Conservation (phyloP, 2,888 invertebrate genomes). For the Chesias legatella region DNA sequence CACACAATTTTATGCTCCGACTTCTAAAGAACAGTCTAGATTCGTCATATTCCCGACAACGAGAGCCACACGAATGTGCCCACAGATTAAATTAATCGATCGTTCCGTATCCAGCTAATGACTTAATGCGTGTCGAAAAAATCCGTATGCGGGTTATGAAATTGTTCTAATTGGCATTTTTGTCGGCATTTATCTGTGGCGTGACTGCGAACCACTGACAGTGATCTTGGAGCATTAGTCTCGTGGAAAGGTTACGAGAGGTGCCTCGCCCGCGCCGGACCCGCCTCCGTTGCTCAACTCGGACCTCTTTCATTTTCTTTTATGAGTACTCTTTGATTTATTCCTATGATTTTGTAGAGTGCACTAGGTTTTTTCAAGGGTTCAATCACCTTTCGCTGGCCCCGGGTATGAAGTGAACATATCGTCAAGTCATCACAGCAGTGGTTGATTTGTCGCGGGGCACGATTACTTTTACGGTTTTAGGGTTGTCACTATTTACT, state of each 20-base stretch:
- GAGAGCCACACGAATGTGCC: slow-evolving; percentile 41
- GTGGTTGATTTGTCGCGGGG: slow-evolving; percentile 52
- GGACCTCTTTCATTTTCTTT: slow-evolving; percentile 13
- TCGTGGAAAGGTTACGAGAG: slow-evolving; percentile 46
- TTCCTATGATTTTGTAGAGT: slow-evolving; percentile 20
- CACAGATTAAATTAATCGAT: slow-evolving; percentile 55
- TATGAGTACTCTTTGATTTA: slow-evolving; percentile 17
- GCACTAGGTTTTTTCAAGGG: slow-evolving; percentile 19
- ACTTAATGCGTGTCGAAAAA: slow-evolving; percentile 53
- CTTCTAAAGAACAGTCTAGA: slow-evolving; percentile 68
- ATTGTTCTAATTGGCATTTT: slow-evolving; percentile 60
- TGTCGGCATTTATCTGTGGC: slow-evolving; percentile 48
- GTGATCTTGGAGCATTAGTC: slow-evolving; percentile 49
- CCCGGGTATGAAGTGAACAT: slow-evolving; percentile 37
- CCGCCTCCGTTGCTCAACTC: slow-evolving; percentile 11
- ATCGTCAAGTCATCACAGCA: slow-evolving; percentile 56
- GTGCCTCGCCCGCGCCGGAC: slow-evolving; percentile 14
- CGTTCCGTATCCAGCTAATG: slow-evolving; percentile 53
- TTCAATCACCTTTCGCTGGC: slow-evolving; percentile 30
- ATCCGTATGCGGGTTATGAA: slow-evolving; percentile 43
- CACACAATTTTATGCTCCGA: slow-evolving; percentile 77
- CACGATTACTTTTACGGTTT: slow-evolving; percentile 28
- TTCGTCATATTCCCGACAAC: slow-evolving; percentile 71
- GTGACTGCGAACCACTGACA: slow-evolving; percentile 37
- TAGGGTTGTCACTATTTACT: slow-evolving; percentile 22